Evolutionary conservation across 2,113 vertebrate species (phyloP), one percentile per base, ranked within the genome.

Genomic region (Spea multiplicata): DNA sequence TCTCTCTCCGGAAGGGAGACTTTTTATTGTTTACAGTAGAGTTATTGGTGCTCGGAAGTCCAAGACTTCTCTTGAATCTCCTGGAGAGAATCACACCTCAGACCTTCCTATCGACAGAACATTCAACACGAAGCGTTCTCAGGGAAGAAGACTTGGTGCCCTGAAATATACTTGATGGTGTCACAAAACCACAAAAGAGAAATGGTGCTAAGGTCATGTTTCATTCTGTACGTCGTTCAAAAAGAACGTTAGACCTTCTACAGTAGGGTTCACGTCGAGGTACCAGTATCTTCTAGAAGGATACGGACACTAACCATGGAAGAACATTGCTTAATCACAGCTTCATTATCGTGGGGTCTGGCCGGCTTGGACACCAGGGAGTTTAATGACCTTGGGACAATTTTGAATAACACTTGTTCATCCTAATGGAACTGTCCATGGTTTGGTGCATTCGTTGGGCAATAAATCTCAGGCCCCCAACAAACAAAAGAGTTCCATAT

Each of bases 31-130:
- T 81, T 70, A 81, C 74, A 81, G 53, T 55, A 45, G 14, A 75
- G 52, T 30, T 55, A 9, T 75, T 76, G 66, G 66, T 75, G 74
- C 72, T 80, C 12, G 16, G 17, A 71, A 71, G n/a, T 45, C 12
- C 13, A 76, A 69, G 2, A 10, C 64, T 72, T 72, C 44, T 64
- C 9, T 14, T 30, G 5, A 73, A 73, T 80, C 78, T 80, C 78
- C 78, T 80, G 78, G 78, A 57, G 78, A 80, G 78, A 80, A 66
- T 49, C 61, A 66, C 53, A 70, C 75, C 66, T 77, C 75, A 77
- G 62, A 55, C 8, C 75, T 49, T 69, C 55, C 16, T 64, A 5
- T 17, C 55, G 3, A 13, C 55, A 59, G 10, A 13, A 13, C 55
- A 59, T 9, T 4, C 10, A 59, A 10, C 13, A 45, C 44, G 14